Evolutionary conservation across 2,797 vertebrate genomes (phyloP).

Genomic region (Selene dorsalis): DNA sequence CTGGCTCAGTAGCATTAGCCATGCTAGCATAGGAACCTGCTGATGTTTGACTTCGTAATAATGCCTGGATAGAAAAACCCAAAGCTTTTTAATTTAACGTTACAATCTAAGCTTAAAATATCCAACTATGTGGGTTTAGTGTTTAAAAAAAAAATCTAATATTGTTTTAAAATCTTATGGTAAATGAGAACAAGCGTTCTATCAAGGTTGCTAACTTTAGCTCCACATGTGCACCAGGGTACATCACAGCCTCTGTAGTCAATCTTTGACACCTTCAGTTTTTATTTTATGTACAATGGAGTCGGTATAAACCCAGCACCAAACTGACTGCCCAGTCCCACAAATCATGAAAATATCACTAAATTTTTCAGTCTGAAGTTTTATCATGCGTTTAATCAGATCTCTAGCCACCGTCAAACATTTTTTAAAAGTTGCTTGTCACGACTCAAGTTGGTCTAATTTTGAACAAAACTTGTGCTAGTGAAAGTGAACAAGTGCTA

Average conservation of each 20-base stretch:
- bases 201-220: neutral
- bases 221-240: neutral
- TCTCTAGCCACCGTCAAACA: neutral
- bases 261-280: neutral
- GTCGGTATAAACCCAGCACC: constrained; percentile 40
- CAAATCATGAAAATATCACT: neutral
- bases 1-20: constrained; percentile 50
- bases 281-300: constrained; percentile 24
- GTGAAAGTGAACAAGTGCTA: neutral
- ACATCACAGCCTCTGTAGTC: neutral
- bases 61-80: constrained; percentile 16
- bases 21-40: constrained; percentile 57
- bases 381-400: neutral
- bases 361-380: neutral
- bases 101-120: neutral
- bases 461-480: neutral
- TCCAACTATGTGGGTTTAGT: neutral
- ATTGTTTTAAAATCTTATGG: neutral
- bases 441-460: neutral
- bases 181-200: neutral
- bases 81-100: neutral
- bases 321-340: neutral
- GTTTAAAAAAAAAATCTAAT: neutral
- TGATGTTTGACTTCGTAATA: neutral
- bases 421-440: neutral